A percentile compares a stretch with the other conserved stretches of the same genome.
Evolutionary conservation across 2,797 vertebrate species (phyloP).

Genomic region (Toxotes lorentzi): DNA sequence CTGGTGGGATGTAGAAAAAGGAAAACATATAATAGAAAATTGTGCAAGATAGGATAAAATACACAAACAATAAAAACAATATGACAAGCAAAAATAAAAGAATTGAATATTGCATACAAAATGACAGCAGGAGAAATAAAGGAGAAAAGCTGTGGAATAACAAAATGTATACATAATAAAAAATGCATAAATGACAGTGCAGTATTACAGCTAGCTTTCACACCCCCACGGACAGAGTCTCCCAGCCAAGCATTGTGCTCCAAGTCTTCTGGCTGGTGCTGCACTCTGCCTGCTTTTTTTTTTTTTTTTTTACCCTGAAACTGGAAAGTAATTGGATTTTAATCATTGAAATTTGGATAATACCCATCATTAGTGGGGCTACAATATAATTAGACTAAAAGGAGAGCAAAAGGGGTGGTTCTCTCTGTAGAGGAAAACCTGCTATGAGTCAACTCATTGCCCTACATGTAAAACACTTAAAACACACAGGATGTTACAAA

Average conservation of each 20-base stretch:
- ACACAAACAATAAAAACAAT: conserved; percentile 33
- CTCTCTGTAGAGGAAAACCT: conserved; percentile 32
- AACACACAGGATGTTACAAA: conserved; percentile 11
- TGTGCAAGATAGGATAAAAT: conserved; percentile 14
- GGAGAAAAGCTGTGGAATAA: conserved; percentile 1
- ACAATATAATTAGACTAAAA: conserved; percentile 55
- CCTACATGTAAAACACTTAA: conserved; percentile 26
- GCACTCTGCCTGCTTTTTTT: conserved; percentile 23
- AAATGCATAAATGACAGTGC: conserved; percentile 43
- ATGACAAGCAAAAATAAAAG: conserved; percentile 28
- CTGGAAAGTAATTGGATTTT: conserved; percentile 63
- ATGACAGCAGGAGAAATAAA: conserved; percentile 16
- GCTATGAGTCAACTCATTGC: conserved; percentile 10
- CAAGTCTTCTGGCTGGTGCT: conserved; percentile 25
- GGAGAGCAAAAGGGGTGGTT: conserved; percentile 18
- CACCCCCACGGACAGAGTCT: conserved; percentile 21
- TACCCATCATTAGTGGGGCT: conserved; percentile 59
- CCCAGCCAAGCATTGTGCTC: conserved; percentile 30
- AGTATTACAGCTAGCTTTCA: conserved; percentile 29
- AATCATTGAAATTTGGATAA: conserved; percentile 68
- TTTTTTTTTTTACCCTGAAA: conserved; percentile 26
- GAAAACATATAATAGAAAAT: background rate
- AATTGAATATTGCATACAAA: conserved; percentile 22
- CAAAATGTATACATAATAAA: conserved; percentile 41
- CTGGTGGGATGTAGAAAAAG: background rate